These are phyloP conservation scores for Gryllus bimaculatus DNA, from an alignment of 1,140 invertebrate genomes.

Conservation along the genomic window DNA sequence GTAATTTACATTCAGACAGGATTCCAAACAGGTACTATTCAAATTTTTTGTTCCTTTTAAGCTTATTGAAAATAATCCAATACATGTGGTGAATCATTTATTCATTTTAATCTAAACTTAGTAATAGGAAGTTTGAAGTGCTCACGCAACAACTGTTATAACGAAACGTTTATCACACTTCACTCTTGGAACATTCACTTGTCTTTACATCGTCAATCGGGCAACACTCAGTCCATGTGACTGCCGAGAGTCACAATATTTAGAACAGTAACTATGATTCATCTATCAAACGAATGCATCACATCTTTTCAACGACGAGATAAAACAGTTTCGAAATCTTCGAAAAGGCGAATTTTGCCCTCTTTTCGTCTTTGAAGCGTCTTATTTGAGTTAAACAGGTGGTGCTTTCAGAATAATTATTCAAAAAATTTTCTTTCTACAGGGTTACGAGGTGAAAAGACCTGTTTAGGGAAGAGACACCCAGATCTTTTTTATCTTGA, in stretches of 20 bases:
- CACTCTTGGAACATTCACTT: background rate
- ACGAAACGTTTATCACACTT: background rate
- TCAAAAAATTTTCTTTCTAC: too few species aligned
- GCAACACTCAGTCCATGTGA: background rate
- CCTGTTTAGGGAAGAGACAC: too few species aligned
- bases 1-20: background rate
- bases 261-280: background rate
- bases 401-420: too few species aligned
- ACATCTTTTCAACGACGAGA: background rate
- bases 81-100: background rate
- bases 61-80: background rate
- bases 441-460: too few species aligned
- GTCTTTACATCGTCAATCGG: background rate
- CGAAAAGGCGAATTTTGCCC: too few species aligned
- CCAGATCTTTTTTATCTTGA: too few species aligned
- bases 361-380: too few species aligned
- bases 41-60: background rate
- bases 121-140: constrained; percentile 4
- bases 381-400: too few species aligned
- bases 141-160: background rate
- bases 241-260: background rate
- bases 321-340: background rate
- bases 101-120: background rate
- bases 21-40: background rate
- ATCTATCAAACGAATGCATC: background rate